These are phyloP conservation scores for Torymus texanus DNA, from an alignment of 2,888 invertebrate species.

Conservation along the genomic window DNA sequence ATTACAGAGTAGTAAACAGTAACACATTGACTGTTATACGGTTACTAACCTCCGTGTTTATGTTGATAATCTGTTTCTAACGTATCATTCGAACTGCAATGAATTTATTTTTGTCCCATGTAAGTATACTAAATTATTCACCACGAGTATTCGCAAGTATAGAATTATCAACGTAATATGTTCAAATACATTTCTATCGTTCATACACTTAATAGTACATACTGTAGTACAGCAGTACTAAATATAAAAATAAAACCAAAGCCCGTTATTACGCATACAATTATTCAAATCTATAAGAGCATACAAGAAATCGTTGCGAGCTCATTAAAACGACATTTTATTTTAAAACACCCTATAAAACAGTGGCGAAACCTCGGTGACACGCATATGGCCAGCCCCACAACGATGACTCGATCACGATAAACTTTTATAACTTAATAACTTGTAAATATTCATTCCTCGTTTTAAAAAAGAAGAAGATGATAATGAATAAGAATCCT, in stretches of 20 bases:
- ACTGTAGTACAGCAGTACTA: no score
- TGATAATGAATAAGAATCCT: neutral
- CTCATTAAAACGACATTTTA: slow-evolving; percentile 23
- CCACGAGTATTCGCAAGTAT: no score
- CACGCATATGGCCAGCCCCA: neutral
- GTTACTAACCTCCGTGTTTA: no score
- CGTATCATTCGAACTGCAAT: no score
- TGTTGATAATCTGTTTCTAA: no score
- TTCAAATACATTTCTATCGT: no score
- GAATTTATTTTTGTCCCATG: no score
- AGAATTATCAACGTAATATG: no score
- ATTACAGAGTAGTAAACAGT: no score
- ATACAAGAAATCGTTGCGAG: neutral
- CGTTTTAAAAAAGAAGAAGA: slow-evolving; percentile 24
- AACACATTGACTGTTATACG: no score
- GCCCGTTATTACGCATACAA: neutral
- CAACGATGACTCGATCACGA: slow-evolving; percentile 25
- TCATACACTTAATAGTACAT: no score
- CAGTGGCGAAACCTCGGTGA: neutral
- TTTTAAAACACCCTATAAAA: slow-evolving; percentile 6
- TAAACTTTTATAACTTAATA: slow-evolving; percentile 49
- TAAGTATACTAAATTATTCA: no score
- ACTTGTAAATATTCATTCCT: slow-evolving; percentile 46
- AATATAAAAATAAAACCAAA: slow-evolving; percentile 1
- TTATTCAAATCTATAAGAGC: slow-evolving; percentile 14